Evolutionary conservation across 2,113 vertebrate species (phyloP).

Genomic region (Marcusenius ussheri): DNA sequence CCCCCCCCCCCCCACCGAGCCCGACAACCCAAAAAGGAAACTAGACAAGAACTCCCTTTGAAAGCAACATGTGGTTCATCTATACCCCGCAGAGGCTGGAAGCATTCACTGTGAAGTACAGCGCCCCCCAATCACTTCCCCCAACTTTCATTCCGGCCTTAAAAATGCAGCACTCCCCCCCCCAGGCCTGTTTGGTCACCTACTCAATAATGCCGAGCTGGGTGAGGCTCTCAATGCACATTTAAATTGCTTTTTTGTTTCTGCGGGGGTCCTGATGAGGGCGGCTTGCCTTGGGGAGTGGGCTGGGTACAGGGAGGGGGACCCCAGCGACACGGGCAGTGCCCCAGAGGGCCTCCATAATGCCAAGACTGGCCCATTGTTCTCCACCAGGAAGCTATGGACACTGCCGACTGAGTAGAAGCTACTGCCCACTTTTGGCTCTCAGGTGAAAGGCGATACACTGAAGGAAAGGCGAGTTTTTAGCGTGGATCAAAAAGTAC

Average conservation of each 20-base stretch:
- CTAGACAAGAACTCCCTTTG: conserved; percentile 34
- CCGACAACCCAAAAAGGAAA: conserved; percentile 11
- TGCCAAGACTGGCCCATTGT: conserved; percentile 22
- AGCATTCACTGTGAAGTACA: conserved; percentile 30
- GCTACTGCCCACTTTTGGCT: neutral
- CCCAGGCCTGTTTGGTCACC: conserved; percentile 27
- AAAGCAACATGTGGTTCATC: conserved; percentile 58
- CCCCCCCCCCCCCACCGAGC: no score
- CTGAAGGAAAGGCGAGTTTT: neutral
- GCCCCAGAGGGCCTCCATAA: conserved; percentile 56
- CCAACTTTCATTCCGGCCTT: conserved; percentile 30
- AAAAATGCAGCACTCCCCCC: conserved; percentile 15
- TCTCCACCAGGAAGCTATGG: neutral
- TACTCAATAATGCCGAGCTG: conserved; percentile 28
- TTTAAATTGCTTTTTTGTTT: conserved; percentile 58
- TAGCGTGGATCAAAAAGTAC: neutral
- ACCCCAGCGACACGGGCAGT: conserved; percentile 55
- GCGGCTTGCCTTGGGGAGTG: conserved; percentile 51
- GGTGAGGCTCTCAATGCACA: conserved; percentile 46
- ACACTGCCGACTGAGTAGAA: neutral
- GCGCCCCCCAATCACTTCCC: neutral
- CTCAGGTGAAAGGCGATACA: neutral
- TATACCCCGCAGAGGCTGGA: conserved; percentile 39
- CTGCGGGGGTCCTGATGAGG: conserved; percentile 41
- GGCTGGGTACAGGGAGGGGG: conserved; percentile 38